These are phyloP conservation scores for Chloroceryle inda DNA, from an alignment of 2,797 vertebrate genomes.

Conservation along the genomic window DNA sequence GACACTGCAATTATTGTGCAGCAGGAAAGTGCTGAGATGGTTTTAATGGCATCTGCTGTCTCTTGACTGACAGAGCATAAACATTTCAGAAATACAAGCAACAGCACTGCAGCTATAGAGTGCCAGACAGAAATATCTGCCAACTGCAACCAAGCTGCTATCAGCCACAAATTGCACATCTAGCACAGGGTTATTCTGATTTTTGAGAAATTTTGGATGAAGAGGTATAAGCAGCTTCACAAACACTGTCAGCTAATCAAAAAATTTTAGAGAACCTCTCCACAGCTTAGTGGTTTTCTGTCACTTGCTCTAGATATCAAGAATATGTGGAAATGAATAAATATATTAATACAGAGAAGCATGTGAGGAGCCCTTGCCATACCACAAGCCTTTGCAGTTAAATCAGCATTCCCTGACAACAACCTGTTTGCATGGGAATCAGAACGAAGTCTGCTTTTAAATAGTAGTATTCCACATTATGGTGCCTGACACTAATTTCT, in stretches of 20 bases:
- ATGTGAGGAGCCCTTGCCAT: background rate
- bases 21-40: background rate
- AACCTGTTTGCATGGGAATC: fast-evolving
- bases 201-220: conserved; percentile 38
- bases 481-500: background rate
- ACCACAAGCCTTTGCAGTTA: background rate
- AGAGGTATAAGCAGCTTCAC: conserved; percentile 40
- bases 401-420: background rate
- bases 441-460: background rate
- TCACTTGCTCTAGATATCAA: background rate
- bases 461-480: background rate
- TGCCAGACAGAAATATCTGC: conserved; percentile 21
- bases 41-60: conserved; percentile 19
- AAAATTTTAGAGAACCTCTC: conserved; percentile 17
- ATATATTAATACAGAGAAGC: background rate
- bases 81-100: conserved; percentile 6
- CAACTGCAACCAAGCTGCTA: background rate
- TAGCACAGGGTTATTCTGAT: background rate
- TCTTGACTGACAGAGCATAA: conserved; percentile 39
- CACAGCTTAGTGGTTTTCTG: conserved; percentile 1
- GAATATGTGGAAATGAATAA: background rate
- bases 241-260: conserved; percentile 57
- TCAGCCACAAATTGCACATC: background rate
- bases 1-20: background rate
- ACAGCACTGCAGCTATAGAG: background rate